Evolutionary conservation across 2,113 vertebrate genomes (phyloP), one percentile per base, ranked within the genome.

Genomic region (Callopanchax toddi): DNA sequence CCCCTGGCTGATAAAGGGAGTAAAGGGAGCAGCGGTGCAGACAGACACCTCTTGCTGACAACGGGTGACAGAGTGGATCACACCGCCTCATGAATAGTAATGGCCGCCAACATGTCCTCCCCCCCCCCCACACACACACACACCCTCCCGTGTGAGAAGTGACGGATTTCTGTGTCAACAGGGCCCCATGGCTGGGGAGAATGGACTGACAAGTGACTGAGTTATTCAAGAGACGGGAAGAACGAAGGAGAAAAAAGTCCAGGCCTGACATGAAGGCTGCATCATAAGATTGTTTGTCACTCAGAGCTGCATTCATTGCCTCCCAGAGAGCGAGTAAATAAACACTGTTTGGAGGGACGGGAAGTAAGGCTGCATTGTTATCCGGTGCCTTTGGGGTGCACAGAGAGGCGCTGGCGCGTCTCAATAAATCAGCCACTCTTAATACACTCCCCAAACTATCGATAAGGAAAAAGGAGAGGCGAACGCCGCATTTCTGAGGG

Each of bases 71-170:
- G 85, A 89, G 85, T 87, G 85, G 81, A 89, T 89, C 89, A 84
- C 83, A 67, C 78, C 43, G 67, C 78, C 84, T 90, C 84, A 89
- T 92, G 87, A 91, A 92, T 91, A 91, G 85, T 88, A 90, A 92
- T 91, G 82, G 65, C 59, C 74, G 74, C 83, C 82, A 67, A 83
- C 89, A 72, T 81, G 85, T 86, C 83, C 84, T 71, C 55, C 74
- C 80, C 83, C 78, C 74, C 82, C 83, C 29, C 6, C n/a, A n/a
- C n/a, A 3, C 29, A 32, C 29, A 6, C 5, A 1, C 29, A 26
- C 29, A 61, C 18, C 78, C 74, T 81, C 83, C 67, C 21, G 44
- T 73, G 81, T 83, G 81, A 86, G 85, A 67, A 87, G 80, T 88
- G 87, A 89, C 84, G 64, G 87, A 90, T 89, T 83, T 82, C 73